Evolutionary conservation across 2,888 invertebrate species (phyloP).

Genomic region (Mythimna pallens): DNA sequence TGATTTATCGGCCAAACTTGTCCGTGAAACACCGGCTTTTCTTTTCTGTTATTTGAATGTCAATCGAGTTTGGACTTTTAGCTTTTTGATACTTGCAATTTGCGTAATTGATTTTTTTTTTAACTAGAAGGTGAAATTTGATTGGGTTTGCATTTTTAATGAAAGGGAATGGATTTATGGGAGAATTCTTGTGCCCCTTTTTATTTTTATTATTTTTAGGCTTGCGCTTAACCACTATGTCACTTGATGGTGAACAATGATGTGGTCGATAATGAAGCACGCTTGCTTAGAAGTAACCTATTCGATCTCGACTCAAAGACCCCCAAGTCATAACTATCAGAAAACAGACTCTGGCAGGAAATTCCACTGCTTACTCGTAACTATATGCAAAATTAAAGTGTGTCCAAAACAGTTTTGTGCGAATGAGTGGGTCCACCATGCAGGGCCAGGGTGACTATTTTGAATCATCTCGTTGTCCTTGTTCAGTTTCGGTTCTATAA

Average conservation of each 20-base stretch:
- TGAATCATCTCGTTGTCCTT: background rate
- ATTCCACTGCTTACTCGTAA: no score
- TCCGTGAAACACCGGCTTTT: conserved; percentile 71
- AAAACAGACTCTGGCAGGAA: no score
- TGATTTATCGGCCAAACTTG: conserved; percentile 82
- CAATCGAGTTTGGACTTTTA: conserved; percentile 64
- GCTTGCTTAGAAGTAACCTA: no score
- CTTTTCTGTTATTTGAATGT: conserved; percentile 67
- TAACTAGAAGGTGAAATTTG: conserved; percentile 24
- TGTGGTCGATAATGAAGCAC: no score
- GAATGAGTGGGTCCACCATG: no score
- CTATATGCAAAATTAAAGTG: no score
- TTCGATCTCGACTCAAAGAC: no score
- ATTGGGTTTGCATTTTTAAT: conserved; percentile 31
- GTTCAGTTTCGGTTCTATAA: background rate
- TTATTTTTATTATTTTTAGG: background rate
- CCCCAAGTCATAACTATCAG: no score
- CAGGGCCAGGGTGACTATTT: no score
- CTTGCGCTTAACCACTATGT: background rate
- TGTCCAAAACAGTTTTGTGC: no score
- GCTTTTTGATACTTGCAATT: conserved; percentile 58
- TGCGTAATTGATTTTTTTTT: conserved; percentile 56
- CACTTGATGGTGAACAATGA: no score
- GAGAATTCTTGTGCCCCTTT: background rate
- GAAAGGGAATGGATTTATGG: conserved; percentile 11